phyloP scores from a whole-genome alignment of 2,888 invertebrate genomes.

The Eucera pruinosa region DNA sequence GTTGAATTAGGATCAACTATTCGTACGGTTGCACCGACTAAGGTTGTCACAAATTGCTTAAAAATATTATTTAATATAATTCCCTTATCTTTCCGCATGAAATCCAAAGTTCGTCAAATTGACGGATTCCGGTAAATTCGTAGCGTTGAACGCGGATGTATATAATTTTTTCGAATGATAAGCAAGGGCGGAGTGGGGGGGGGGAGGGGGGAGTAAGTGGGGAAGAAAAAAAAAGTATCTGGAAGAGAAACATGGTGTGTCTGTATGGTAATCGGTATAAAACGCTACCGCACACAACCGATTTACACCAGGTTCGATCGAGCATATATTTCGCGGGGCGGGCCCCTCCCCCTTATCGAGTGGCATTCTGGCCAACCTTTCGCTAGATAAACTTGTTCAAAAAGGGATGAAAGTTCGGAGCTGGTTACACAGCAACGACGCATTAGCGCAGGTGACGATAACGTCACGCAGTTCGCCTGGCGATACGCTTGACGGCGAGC shows the following conservation, averaged over 20 bases:
- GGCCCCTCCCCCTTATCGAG: slow-evolving; percentile 37
- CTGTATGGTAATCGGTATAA: slow-evolving; percentile 19
- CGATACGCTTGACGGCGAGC: slow-evolving; percentile 17
- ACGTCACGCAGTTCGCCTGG: slow-evolving; percentile 21
- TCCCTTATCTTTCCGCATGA: no score
- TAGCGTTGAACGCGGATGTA: no score
- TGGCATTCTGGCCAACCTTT: slow-evolving; percentile 35
- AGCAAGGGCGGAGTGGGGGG: neutral
- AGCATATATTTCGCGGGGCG: slow-evolving; percentile 43
- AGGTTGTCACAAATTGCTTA: no score
- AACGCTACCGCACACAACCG: slow-evolving; percentile 7
- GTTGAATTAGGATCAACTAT: no score
- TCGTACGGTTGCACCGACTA: no score
- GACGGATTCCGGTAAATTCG: no score
- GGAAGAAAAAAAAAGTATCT: slow-evolving; percentile 17
- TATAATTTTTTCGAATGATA: neutral
- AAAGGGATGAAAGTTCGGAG: slow-evolving; percentile 31
- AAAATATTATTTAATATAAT: no score
- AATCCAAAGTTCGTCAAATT: no score
- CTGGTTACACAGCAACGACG: slow-evolving; percentile 26
- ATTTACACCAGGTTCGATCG: slow-evolving; percentile 61
- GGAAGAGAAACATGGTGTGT: slow-evolving; percentile 13
- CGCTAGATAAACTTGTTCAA: slow-evolving; percentile 24
- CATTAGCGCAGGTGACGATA: slow-evolving; percentile 36
- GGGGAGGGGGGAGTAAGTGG: neutral